Percentiles rank a stretch among this genome's conserved stretches.
Conservation (phyloP, 2,113 vertebrate species). For the Menura novaehollandiae region DNA sequence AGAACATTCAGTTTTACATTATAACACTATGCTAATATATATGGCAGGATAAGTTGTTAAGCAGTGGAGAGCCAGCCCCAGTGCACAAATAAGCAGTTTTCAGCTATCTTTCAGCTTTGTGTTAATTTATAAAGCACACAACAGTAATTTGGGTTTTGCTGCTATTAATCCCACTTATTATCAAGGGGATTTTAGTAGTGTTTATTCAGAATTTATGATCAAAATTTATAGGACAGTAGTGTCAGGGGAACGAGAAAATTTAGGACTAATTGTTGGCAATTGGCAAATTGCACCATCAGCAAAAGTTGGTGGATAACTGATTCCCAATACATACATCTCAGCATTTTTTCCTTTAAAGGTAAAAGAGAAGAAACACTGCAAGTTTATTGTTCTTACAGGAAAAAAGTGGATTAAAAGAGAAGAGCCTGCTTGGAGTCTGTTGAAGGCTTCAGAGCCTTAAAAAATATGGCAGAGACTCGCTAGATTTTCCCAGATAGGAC, state of each 20-base stretch:
- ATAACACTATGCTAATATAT: not conserved
- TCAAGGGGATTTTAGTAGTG: not conserved
- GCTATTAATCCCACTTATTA: not conserved
- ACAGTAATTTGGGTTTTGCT: not conserved
- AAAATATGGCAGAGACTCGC: not conserved
- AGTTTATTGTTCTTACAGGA: not conserved
- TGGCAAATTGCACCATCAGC: slow-evolving; percentile 17
- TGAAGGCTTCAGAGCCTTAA: not conserved
- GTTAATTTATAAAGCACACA: slow-evolving; percentile 15
- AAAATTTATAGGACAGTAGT: not conserved
- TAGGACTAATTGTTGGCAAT: slow-evolving; percentile 21
- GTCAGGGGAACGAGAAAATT: not conserved
- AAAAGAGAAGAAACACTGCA: not conserved
- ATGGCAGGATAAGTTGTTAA: not conserved
- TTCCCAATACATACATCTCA: not conserved
- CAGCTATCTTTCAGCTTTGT: not conserved
- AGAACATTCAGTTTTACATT: not conserved
- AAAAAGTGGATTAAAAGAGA: not conserved
- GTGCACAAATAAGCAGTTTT: not conserved
- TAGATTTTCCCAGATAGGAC: not conserved
- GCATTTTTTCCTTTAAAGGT: not conserved
- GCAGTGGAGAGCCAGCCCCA: not conserved
- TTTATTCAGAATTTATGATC: slow-evolving; percentile 18
- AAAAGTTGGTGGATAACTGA: not conserved
- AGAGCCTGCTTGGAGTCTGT: not conserved